Percentiles rank a stretch among this genome's conserved stretches.
Conservation (phyloP, 2,797 vertebrate species). For the Bufotes viridis region DNA sequence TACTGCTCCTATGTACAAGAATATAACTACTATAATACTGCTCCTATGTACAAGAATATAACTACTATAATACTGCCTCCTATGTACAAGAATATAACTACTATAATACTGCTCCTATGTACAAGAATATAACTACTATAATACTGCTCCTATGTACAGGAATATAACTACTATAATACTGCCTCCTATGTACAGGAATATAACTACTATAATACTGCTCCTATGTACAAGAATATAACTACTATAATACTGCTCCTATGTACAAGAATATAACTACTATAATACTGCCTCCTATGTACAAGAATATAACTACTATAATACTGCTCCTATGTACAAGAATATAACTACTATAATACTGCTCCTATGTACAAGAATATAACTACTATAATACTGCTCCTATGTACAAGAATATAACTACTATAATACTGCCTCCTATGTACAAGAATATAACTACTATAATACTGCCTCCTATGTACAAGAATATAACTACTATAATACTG, state of each 20-base stretch:
- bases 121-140: too few species aligned
- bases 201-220: not conserved
- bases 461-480: not conserved
- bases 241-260: not conserved
- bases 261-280: constrained; percentile 11
- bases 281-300: constrained; percentile 5
- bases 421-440: not conserved
- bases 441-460: too few species aligned
- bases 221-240: constrained; percentile 4
- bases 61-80: too few species aligned
- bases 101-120: not conserved
- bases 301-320: constrained; percentile 22
- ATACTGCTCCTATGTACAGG: too few species aligned
- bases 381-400: constrained; percentile 12
- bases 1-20: not conserved
- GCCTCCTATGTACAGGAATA: too few species aligned
- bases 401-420: not conserved
- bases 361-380: constrained; percentile 12
- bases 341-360: constrained; percentile 5
- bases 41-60: not conserved
- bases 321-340: not conserved
- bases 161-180: too few species aligned
- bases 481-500: constrained; percentile 10
- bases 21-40: constrained; percentile 1
- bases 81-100: not conserved